A percentile compares a stretch with the other conserved stretches of the same genome.
These are phyloP conservation scores for Procapra przewalskii DNA, from an alignment of 2,113 vertebrate species.

Conservation along the genomic window DNA sequence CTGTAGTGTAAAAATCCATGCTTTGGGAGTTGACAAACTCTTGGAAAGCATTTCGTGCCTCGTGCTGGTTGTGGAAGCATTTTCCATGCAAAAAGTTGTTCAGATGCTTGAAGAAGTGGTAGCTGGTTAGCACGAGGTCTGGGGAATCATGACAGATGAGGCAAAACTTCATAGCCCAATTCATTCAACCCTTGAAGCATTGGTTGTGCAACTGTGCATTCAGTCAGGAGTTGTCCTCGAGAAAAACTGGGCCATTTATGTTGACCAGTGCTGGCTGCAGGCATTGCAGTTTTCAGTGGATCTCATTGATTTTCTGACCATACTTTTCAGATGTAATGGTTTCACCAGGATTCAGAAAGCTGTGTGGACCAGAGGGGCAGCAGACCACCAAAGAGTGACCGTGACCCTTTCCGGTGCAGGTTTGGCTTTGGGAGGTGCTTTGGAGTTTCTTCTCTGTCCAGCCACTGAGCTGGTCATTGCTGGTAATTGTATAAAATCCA, in stretches of 20 bases:
- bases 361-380: background rate
- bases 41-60: background rate
- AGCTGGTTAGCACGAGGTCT: rapidly evolving
- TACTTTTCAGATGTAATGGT: background rate
- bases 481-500: rapidly evolving
- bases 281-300: background rate
- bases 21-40: background rate
- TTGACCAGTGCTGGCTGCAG: background rate
- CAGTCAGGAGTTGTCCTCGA: background rate
- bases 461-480: background rate
- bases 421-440: background rate
- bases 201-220: background rate
- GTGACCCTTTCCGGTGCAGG: background rate
- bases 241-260: background rate
- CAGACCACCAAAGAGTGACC: background rate
- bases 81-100: background rate
- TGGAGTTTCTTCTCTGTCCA: background rate
- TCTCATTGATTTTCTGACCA: background rate
- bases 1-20: background rate
- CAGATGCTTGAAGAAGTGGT: background rate
- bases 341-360: background rate
- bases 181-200: background rate
- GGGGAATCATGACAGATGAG: background rate
- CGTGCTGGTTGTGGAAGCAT: background rate
- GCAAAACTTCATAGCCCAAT: background rate